Evolutionary conservation across 2,797 vertebrate species (phyloP).

Genomic region (Smutsia temminckii): DNA sequence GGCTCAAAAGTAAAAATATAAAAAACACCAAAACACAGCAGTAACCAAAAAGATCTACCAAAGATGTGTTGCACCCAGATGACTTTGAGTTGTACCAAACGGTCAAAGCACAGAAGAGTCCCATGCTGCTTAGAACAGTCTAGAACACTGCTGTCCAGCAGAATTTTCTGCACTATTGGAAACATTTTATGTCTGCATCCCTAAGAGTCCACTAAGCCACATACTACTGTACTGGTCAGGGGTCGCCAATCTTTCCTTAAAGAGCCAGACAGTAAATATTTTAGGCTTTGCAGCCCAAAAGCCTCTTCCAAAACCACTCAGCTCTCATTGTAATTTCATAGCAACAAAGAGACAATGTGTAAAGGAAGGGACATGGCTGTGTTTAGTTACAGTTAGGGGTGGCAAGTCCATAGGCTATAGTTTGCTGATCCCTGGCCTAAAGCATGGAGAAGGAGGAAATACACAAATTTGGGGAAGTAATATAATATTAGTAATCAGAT

Average conservation of each 20-base stretch:
- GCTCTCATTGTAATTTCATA: rapidly evolving
- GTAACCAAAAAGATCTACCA: not conserved
- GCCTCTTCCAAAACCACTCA: not conserved
- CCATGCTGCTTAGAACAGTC: not conserved
- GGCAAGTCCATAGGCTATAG: not conserved
- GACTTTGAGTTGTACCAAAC: no score
- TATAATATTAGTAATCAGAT: not conserved
- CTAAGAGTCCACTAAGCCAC: not conserved
- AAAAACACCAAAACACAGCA: not conserved
- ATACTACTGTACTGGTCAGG: not conserved
- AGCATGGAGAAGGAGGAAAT: not conserved
- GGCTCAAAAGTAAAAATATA: not conserved
- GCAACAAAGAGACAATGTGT: not conserved
- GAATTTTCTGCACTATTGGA: no score
- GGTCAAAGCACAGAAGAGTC: not conserved
- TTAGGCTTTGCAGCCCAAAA: not conserved
- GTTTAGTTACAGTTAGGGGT: not conserved
- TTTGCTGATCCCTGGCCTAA: not conserved
- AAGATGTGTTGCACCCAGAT: not conserved
- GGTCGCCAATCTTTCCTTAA: not conserved
- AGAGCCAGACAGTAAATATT: no score
- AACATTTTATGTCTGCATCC: not conserved
- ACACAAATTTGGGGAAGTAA: not conserved
- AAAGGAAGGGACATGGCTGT: not conserved
- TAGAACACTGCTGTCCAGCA: no score